Percentiles rank a stretch among this genome's conserved stretches.
phyloP scores from a whole-genome alignment of 2,113 vertebrate genomes.

The Gasterosteus aculeatus region DNA sequence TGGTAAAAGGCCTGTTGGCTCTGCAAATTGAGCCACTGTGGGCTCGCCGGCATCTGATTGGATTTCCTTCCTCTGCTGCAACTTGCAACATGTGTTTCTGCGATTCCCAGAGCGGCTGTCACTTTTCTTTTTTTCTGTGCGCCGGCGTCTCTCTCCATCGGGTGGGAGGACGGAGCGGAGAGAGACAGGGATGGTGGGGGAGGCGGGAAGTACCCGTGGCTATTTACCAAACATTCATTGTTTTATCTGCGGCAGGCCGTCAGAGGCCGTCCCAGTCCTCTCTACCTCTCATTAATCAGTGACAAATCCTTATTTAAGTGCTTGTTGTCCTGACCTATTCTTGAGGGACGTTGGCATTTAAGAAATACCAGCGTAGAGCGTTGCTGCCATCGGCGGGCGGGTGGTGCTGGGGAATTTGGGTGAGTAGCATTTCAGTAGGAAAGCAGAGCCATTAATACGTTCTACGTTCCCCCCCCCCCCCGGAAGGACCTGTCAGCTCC shows the following conservation, averaged over 20 bases:
- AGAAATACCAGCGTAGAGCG: slow-evolving; percentile 77
- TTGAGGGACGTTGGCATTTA: slow-evolving; percentile 81
- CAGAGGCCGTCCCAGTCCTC: slow-evolving; percentile 68
- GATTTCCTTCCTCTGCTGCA: slow-evolving; percentile 75
- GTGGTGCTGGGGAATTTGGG: slow-evolving; percentile 15
- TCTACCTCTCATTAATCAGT: slow-evolving; percentile 80
- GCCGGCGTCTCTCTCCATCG: slow-evolving; percentile 47
- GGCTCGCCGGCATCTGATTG: slow-evolving; percentile 78
- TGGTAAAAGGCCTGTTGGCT: slow-evolving; percentile 80
- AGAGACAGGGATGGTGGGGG: neutral
- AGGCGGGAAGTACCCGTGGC: slow-evolving; percentile 59
- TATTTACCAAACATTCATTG: slow-evolving; percentile 81
- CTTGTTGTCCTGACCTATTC: slow-evolving; percentile 82
- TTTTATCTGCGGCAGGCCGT: slow-evolving; percentile 74
- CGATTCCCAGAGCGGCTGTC: slow-evolving; percentile 78
- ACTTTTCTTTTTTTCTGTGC: slow-evolving; percentile 12
- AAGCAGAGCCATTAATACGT: slow-evolving; percentile 67
- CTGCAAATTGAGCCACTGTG: slow-evolving; percentile 76
- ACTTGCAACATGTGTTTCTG: slow-evolving; percentile 81
- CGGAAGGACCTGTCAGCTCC: slow-evolving; percentile 69
- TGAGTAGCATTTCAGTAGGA: slow-evolving; percentile 55
- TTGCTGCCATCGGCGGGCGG: slow-evolving; percentile 40
- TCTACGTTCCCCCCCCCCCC: slow-evolving; percentile 40
- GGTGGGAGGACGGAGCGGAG: slow-evolving; percentile 49
- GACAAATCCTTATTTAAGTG: slow-evolving; percentile 80